Conservation (phyloP, 2,797 vertebrate species). For the Scyliorhinus canicula region DNA sequence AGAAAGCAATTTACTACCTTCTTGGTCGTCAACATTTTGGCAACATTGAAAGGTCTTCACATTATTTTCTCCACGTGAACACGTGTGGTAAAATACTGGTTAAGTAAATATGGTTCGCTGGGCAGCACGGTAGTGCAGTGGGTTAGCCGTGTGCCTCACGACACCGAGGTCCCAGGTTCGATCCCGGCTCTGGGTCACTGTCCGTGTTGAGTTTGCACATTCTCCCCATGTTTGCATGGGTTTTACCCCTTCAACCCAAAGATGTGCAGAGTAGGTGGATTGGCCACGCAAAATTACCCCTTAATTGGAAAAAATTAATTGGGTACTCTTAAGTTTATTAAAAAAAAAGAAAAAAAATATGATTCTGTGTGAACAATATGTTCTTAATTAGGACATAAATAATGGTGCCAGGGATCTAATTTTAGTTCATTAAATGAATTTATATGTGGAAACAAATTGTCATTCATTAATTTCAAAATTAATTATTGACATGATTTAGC, state of each 20-base stretch:
- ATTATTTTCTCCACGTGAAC: neutral
- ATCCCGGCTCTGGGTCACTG: too few species aligned
- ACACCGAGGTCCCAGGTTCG: too few species aligned
- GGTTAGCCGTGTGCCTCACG: too few species aligned
- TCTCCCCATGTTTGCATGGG: too few species aligned
- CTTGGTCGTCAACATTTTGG: neutral
- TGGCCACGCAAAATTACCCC: too few species aligned
- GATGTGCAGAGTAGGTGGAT: too few species aligned
- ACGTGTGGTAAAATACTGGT: neutral
- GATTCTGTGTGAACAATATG: neutral
- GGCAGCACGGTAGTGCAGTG: too few species aligned
- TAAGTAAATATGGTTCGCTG: neutral
- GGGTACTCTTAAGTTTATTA: too few species aligned
- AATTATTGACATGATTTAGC: neutral
- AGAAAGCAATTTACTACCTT: neutral
- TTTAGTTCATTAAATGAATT: slow-evolving; percentile 17
- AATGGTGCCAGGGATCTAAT: neutral
- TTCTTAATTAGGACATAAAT: neutral
- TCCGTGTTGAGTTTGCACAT: too few species aligned
- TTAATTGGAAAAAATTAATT: too few species aligned
- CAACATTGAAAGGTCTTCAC: neutral
- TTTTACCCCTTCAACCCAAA: too few species aligned
- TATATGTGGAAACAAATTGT: neutral
- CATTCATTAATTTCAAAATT: neutral
- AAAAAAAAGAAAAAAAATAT: too few species aligned